Percentiles rank a stretch among this genome's conserved stretches.
Conservation (phyloP, 2,797 vertebrate genomes). For the Salmo trutta region DNA sequence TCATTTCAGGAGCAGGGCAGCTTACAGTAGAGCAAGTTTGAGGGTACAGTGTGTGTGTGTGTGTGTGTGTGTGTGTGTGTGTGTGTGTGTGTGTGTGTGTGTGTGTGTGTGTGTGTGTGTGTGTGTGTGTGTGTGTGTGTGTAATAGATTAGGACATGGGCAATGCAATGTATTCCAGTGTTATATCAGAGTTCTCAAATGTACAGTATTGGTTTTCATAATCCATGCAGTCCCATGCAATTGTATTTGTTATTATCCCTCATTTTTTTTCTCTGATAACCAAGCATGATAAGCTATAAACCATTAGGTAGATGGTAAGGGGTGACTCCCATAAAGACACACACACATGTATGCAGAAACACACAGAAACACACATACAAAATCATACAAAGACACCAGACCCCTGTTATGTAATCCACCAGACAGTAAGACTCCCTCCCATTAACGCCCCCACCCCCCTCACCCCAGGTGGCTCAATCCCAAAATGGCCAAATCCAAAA, state of each 20-base stretch:
- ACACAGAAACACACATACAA: no score
- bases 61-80: not conserved
- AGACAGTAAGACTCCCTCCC: slow-evolving; percentile 49
- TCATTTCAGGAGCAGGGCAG: slow-evolving; percentile 39
- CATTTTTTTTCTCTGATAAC: slow-evolving; percentile 68
- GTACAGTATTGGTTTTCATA: slow-evolving; percentile 24
- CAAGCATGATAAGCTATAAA: slow-evolving; percentile 76
- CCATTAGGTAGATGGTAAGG: slow-evolving; percentile 76
- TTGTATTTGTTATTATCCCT: slow-evolving; percentile 52
- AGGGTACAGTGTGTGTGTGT: not conserved
- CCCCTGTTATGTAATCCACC: slow-evolving; percentile 78
- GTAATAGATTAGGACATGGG: no score
- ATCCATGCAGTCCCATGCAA: no score
- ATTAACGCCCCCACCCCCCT: slow-evolving; percentile 43
- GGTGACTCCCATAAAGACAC: slow-evolving; percentile 43
- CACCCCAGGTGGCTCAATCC: slow-evolving; percentile 30
- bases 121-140: slow-evolving; percentile 30
- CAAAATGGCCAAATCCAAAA: slow-evolving; percentile 52
- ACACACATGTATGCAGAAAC: not conserved
- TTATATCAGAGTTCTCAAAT: not conserved
- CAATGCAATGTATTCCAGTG: no score
- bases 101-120: not conserved
- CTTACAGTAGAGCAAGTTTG: slow-evolving; percentile 21
- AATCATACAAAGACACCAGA: slow-evolving; percentile 67
- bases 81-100: slow-evolving; percentile 37